Evolutionary conservation across 2,113 vertebrate species (phyloP).

Genomic region (Paradoxurus hermaphroditus): DNA sequence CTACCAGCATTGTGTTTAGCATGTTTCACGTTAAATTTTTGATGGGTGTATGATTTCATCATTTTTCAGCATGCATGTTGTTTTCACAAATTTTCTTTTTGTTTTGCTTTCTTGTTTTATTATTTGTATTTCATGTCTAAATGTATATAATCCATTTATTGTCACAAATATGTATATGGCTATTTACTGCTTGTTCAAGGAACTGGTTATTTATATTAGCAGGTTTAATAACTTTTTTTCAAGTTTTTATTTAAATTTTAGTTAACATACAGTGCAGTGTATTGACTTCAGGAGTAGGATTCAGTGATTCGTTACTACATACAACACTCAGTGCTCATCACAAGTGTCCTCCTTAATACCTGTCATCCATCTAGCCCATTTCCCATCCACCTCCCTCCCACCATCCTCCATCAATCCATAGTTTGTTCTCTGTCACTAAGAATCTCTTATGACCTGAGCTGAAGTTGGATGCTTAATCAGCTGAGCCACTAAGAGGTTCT

Average conservation of each 20-base stretch:
- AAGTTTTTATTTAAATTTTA: background rate
- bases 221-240: background rate
- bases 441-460: background rate
- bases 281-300: background rate
- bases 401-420: background rate
- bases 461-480: too few relatives aligned
- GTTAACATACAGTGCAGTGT: background rate
- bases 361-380: background rate
- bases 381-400: background rate
- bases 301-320: background rate
- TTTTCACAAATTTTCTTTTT: background rate
- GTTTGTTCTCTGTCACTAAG: background rate
- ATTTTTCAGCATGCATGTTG: background rate
- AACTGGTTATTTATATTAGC: background rate
- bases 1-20: background rate
- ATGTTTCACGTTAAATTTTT: background rate
- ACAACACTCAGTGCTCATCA: background rate
- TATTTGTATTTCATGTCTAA: background rate
- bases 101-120: background rate
- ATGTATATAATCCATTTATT: background rate
- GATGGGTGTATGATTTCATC: background rate
- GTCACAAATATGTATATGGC: background rate
- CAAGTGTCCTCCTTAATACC: background rate
- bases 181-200: background rate
- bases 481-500: too few relatives aligned